Evolutionary conservation across 2,888 invertebrate species (phyloP).

Genomic region (Ichneumoninae sp.): DNA sequence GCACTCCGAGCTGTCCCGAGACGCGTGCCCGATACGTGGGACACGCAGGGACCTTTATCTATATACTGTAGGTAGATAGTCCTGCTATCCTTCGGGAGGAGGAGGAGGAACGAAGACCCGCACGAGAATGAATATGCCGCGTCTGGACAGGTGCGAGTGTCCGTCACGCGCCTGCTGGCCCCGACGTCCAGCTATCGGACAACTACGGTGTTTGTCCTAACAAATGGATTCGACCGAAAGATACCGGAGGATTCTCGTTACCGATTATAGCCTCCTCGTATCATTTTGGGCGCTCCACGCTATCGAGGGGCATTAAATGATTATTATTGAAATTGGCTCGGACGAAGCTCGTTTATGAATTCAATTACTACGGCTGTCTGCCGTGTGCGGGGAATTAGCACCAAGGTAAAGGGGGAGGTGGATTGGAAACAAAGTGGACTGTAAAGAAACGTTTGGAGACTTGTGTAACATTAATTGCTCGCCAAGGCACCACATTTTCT

Average conservation of each 20-base stretch:
- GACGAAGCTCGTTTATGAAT: background rate
- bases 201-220: background rate
- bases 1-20: background rate
- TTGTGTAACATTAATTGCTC: too few relatives aligned
- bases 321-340: slow-evolving; percentile 7
- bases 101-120: slow-evolving; percentile 39
- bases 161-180: slow-evolving; percentile 54
- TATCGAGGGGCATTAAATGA: background rate
- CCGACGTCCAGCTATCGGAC: slow-evolving; percentile 1
- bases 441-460: too few relatives aligned
- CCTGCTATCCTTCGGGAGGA: slow-evolving; percentile 4
- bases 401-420: background rate
- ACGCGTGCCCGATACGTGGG: slow-evolving; percentile 5
- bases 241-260: background rate
- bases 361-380: background rate
- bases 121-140: slow-evolving; percentile 52
- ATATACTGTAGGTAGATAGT: background rate
- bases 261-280: background rate
- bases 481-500: too few relatives aligned
- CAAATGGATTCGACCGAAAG: background rate
- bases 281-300: background rate
- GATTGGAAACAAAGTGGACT: background rate
- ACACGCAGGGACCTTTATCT: background rate
- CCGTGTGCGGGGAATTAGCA: background rate
- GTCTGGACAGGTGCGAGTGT: slow-evolving; percentile 60